Evolutionary conservation across 2,888 invertebrate genomes (phyloP), one percentile per base, ranked within the genome.

Genomic region (Philopedon plagiatum): DNA sequence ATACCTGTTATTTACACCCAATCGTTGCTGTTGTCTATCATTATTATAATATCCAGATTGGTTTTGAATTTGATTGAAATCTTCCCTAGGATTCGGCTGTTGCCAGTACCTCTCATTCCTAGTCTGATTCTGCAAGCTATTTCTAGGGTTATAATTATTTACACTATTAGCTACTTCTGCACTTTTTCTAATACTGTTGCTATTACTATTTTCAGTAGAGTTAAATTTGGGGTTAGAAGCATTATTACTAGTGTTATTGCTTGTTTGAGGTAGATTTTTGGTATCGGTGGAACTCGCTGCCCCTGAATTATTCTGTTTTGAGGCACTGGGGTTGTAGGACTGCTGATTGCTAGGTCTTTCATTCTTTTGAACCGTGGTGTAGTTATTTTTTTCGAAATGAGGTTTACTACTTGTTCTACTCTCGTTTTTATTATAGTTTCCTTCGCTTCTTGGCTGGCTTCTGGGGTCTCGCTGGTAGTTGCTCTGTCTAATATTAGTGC

Each of bases 371-470:
- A 39, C 15, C 9, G 7, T 18, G 23, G 61, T 46, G 11, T 23
- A 49, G 26, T 49, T 49, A 54, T 56, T 54, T 54, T 54, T 54
- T 8, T 54, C 51, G 29, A 15, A 54, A 8, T 54, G 51, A 9
- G 51, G 51, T 32, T 29, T 54, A 29, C 8, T 18, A 18, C 8
- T 29, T 29, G 3, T 9, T 29, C 29, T 54, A 21, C 44, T 56
- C 77, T 75, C 72, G 73, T 56, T 75, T 78, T 69, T 62, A 69
- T 66, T 41, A 51, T 63, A 63, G 29, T 64, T 69, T 41, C 37
- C 44, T 63, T 67, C 71, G 54, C 70, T 60, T 46, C 19, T 65
- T 23, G 62, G 65, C 15, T 64, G 41, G 11, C 46, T 49, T 75
- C 71, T 75, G 56, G 70, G 67, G 15, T 65, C 57, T 54, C 69